A percentile compares a stretch with the other conserved stretches of the same genome.
These are phyloP conservation scores for Tauraco hartlaubi DNA, from an alignment of 2,797 vertebrate genomes.

Conservation along the genomic window DNA sequence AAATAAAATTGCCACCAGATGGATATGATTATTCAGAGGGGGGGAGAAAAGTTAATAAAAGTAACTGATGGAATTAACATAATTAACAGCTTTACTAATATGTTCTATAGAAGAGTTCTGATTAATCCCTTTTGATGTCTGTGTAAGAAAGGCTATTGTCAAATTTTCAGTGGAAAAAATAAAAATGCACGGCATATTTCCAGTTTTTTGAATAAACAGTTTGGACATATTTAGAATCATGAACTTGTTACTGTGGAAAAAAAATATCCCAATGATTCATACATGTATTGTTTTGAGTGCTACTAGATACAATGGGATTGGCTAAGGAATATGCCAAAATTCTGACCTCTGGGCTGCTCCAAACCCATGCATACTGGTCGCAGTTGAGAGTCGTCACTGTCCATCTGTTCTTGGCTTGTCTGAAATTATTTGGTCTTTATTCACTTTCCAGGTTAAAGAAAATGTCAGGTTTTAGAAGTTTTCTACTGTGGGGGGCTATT, in stretches of 20 bases:
- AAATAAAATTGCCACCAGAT: not conserved
- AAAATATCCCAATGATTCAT: not conserved
- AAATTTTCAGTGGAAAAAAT: not conserved
- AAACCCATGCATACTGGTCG: not conserved
- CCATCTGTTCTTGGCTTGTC: not conserved
- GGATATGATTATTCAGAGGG: not conserved
- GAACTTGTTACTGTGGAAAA: not conserved
- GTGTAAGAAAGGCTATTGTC: not conserved
- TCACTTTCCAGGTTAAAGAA: not conserved
- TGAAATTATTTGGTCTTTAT: not conserved
- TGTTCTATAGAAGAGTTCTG: not conserved
- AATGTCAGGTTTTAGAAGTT: not conserved
- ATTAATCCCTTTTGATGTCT: not conserved
- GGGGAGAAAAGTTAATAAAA: not conserved
- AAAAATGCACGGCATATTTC: not conserved
- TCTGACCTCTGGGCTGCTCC: not conserved
- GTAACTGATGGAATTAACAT: not conserved
- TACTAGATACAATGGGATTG: not conserved
- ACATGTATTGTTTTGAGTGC: not conserved
- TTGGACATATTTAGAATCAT: not conserved
- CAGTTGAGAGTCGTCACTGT: not conserved
- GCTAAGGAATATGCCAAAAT: not conserved
- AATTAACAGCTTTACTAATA: not conserved
- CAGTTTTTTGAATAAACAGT: not conserved
- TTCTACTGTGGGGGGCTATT: not conserved